Percentiles rank a stretch among this genome's conserved stretches.
phyloP scores from a whole-genome alignment of 2,888 invertebrate genomes.

The Diarsia brunnea region DNA sequence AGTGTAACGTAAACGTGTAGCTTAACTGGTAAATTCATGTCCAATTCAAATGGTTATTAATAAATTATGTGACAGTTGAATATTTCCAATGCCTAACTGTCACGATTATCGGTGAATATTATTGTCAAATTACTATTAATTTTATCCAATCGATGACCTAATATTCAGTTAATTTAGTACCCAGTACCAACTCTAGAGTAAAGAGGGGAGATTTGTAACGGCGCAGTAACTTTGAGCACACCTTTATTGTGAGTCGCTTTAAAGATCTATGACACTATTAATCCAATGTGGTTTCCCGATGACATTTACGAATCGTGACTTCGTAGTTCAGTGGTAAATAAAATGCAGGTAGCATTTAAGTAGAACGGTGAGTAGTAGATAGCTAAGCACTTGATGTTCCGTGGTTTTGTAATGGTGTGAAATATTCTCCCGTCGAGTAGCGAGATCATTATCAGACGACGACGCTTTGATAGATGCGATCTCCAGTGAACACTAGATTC shows the following conservation, averaged over 20 bases:
- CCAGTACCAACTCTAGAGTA: constrained; percentile 6
- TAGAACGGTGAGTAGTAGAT: constrained; percentile 26
- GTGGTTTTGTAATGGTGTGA: constrained; percentile 52
- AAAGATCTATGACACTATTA: constrained; percentile 44
- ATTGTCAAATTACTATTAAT: constrained; percentile 40
- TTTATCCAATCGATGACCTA: constrained; percentile 18
- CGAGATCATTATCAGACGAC: constrained; percentile 58
- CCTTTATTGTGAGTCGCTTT: constrained; percentile 15
- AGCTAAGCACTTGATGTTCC: constrained; percentile 37
- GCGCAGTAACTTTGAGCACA: constrained; percentile 7
- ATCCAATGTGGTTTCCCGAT: constrained; percentile 25
- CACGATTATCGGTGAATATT: constrained; percentile 25
- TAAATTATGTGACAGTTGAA: constrained; percentile 30
- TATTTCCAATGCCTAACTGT: constrained; percentile 34
- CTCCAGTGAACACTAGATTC: constrained; percentile 32
- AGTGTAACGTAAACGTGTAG: constrained; percentile 21
- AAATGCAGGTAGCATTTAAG: constrained; percentile 48
- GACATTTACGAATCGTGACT: constrained; percentile 55
- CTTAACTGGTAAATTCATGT: constrained; percentile 41
- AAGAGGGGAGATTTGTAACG: constrained; percentile 18
- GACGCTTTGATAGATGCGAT: constrained; percentile 49
- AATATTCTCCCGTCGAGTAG: constrained; percentile 49
- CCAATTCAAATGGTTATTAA: constrained; percentile 39
- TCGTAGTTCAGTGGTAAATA: constrained; percentile 41
- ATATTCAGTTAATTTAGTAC: constrained; percentile 5